phyloP scores from a whole-genome alignment of 1,140 invertebrate genomes.

The Musca domestica region DNA sequence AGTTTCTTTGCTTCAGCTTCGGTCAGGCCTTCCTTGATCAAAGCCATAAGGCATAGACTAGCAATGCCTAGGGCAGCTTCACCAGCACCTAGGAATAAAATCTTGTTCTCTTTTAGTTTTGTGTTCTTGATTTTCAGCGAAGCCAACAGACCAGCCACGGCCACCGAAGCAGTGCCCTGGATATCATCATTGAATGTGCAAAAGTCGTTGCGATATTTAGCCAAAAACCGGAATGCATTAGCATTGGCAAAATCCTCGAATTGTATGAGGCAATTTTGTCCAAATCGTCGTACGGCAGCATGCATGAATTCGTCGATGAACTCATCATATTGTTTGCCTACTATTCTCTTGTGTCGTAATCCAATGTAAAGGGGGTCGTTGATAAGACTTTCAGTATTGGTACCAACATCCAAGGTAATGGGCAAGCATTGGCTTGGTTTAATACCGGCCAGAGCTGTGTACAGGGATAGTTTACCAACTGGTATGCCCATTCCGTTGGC shows the following conservation, averaged over 20 bases:
- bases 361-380: conserved; percentile 94
- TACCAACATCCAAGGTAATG: conserved; percentile 89
- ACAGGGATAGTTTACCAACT: conserved; percentile 85
- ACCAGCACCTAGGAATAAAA: conserved; percentile 91
- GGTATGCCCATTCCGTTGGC: conserved; percentile 94
- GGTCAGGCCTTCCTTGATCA: conserved; percentile 75
- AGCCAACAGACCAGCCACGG: conserved; percentile 86
- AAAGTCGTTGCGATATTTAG: conserved; percentile 79
- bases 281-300: conserved; percentile 80
- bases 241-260: conserved; percentile 95
- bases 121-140: conserved; percentile 75
- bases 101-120: conserved; percentile 74
- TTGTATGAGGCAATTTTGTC: conserved; percentile 79
- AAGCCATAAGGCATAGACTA: conserved; percentile 79
- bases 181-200: conserved; percentile 97
- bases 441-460: conserved; percentile 89
- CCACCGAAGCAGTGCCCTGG: conserved; percentile 88
- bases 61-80: conserved; percentile 90
- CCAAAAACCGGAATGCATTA: conserved; percentile 84
- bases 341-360: conserved; percentile 75
- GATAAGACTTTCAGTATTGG: conserved; percentile 79
- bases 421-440: conserved; percentile 87
- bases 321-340: conserved; percentile 82
- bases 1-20: conserved; percentile 69
- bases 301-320: conserved; percentile 98